These are phyloP conservation scores for Xylophagus ater DNA, from an alignment of 2,888 invertebrate genomes.

Conservation along the genomic window DNA sequence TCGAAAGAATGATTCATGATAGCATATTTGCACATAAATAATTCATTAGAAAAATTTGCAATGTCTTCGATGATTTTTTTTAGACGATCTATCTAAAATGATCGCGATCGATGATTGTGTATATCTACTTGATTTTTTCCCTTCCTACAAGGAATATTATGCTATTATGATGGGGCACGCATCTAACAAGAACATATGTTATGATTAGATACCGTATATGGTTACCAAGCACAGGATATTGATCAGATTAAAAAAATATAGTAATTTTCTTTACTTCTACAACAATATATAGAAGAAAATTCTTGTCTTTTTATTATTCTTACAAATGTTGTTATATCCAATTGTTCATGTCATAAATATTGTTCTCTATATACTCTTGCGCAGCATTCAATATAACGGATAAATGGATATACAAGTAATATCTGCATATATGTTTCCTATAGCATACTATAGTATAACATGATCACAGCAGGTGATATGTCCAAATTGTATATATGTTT, in stretches of 20 bases:
- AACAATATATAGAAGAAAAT: neutral
- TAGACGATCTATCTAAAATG: too few relatives aligned
- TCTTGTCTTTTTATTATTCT: neutral
- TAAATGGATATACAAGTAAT: too few relatives aligned
- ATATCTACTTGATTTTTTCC: neutral
- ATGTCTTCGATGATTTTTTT: too few relatives aligned
- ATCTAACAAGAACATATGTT: conserved; percentile 3
- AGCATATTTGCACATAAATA: too few relatives aligned
- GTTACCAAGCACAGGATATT: neutral
- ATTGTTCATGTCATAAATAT: conserved; percentile 1
- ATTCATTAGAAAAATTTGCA: too few relatives aligned
- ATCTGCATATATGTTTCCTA: too few relatives aligned
- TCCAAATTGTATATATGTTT: too few relatives aligned
- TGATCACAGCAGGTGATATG: conserved; percentile 2
- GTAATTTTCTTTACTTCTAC: neutral
- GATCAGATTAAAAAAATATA: neutral
- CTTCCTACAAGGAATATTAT: neutral
- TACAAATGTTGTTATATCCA: neutral
- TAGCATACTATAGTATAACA: too few relatives aligned
- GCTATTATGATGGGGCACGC: neutral
- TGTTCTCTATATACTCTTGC: neutral
- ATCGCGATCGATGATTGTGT: neutral
- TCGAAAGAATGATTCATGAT: too few relatives aligned
- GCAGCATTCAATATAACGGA: neutral
- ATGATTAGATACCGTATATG: neutral